Base-by-base conservation (phyloP, 2,888 invertebrate genomes). In the Ectobius pallidus region DNA sequence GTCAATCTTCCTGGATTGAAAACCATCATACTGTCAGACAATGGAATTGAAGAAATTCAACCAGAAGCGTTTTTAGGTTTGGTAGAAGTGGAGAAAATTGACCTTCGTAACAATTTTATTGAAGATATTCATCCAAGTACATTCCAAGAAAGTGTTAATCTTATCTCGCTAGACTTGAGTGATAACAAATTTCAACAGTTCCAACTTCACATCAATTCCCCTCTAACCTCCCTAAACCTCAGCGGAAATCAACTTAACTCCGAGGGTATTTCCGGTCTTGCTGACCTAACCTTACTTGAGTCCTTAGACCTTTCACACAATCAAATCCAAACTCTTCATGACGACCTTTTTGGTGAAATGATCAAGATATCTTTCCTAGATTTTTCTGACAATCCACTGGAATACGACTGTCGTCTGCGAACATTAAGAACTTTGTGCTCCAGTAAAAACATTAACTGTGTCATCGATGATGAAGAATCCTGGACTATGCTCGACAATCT, bases 361-460 rank as follows among this genome's bases (percentile, higher is more conserved):
- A 25, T 18, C 4, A 46, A 46, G 9, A 18, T 65, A 27, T 9
- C 39, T 11, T 14, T 22, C 25, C 27, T 65, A 4, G 44, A 65
- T 16, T n/a, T 65, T 18, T 44, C 42, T 7, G 42, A 22, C 18
- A 65, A 65, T 14, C 27, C 44, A 0, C 22, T 65, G 27, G 65
- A 65, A n/a, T 65, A 65, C 39, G 65, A 65, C 27, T 65, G 65
- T 46, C 2, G 11, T n/a, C 18, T 65, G 6, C 22, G 44, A 25
- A 44, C 65, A 4, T 9, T 65, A 25, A 44, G 44, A 44, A 27
- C 44, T 27, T 30, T 42, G 46, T 65, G 65, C 25, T 44, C 16
- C 1, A 18, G 16, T 4, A 42, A n/a, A 7, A 65, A 65, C 3
- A 44, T 39, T 4, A 65, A 18, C 0, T 42, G 42, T 4, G 9